These are phyloP conservation scores for Pachycephala philippinensis DNA, from an alignment of 2,113 vertebrate genomes.

Conservation along the genomic window DNA sequence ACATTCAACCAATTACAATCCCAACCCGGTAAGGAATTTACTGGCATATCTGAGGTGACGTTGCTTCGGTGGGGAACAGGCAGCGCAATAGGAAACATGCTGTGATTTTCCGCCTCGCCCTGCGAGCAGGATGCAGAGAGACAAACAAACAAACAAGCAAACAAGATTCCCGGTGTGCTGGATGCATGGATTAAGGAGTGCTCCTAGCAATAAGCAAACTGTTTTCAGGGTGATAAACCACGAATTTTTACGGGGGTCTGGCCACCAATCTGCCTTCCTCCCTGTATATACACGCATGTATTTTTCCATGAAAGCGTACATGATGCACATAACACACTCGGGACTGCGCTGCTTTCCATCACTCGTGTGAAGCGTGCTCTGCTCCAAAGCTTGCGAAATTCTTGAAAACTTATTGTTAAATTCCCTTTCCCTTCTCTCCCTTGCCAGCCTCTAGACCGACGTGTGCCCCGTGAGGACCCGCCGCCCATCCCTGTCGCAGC, in stretches of 20 bases:
- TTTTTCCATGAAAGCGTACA: not conserved
- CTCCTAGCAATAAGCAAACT: not conserved
- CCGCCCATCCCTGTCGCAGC: not conserved
- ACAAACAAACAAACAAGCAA: not conserved
- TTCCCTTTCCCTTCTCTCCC: not conserved
- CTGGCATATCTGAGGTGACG: constrained; percentile 57
- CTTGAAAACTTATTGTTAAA: not conserved
- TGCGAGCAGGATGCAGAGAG: not conserved
- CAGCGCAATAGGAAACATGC: not conserved
- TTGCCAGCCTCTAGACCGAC: not conserved
- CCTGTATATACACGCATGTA: not conserved
- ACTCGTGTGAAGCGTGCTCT: accelerated
- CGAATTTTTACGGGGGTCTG: not conserved
- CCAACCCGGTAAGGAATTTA: constrained; percentile 51
- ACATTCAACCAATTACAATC: constrained; percentile 50
- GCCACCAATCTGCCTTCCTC: not conserved
- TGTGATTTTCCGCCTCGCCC: not conserved
- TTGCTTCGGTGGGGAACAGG: constrained; percentile 1
- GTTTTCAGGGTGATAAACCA: not conserved
- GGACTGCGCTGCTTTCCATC: not conserved
- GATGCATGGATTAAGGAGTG: not conserved
- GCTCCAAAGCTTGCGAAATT: not conserved
- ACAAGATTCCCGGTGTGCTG: not conserved
- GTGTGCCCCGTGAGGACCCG: not conserved
- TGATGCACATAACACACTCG: not conserved